Evolutionary conservation across 2,797 vertebrate species (phyloP), one percentile per base, ranked within the genome.

Genomic region (Adrianichthys oophorus): DNA sequence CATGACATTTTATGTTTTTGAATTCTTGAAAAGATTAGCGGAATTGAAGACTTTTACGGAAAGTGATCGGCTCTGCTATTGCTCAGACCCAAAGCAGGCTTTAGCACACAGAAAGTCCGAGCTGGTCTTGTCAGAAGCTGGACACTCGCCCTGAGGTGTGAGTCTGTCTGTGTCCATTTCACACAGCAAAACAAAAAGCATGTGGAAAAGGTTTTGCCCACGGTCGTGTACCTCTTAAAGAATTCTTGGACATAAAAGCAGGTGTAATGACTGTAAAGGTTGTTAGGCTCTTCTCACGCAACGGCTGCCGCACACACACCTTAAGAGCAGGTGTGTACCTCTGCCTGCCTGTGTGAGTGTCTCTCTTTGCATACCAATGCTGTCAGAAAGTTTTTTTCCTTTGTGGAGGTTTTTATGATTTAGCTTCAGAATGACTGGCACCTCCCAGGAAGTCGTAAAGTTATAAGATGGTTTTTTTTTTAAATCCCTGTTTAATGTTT

Each of bases 191-290:
- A 4, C 40, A 52, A 46, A 57, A 60, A 55, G 53, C 43, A 52
- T 44, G 13, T 10, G 46, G 40, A 32, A 63, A 48, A 58, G 43
- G 59, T 82, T 83, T 86, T 80, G 85, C 86, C 84, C 75, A 72
- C 68, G 87, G 85, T 74, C 47, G 68, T 80, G 16, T 48, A 80
- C 61, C 59, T 64, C 64, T 66, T 48, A 59, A 72, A 78, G 69
- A 87, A 88, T 87, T 66, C 71, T 73, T 77, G 72, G 80, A 89
- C 83, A 89, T 91, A 86, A 89, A 89, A 88, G 82, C 69, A 63
- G 79, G 67, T 87, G 82, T 90, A 91, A 90, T 75, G 78, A 83
- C 73, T 90, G 82, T 85, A 76, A 87, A 83, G 74, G 72, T 50
- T 74, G 69, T 68, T 73, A 72, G 73, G 66, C 72, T 56, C 62